Base-by-base conservation (phyloP, 2,113 vertebrate species). In the Catharus minimus region DNA sequence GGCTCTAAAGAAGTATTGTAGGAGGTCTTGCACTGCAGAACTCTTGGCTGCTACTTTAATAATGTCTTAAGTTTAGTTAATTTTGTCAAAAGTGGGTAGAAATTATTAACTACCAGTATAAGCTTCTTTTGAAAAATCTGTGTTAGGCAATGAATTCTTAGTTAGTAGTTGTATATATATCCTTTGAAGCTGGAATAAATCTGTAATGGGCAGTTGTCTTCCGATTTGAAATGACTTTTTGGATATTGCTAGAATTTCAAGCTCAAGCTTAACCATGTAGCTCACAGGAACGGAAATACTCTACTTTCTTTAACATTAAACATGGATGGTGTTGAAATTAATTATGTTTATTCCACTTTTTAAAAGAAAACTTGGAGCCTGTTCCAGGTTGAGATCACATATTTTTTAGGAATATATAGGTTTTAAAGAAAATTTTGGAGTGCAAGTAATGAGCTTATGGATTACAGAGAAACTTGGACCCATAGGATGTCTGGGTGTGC, bases 291-390 rank as follows among this genome's bases (percentile, higher is more conserved):
- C 52, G n/a, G 76, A 95, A 86, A 36, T 32, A 74, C 75, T 95
- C 65, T 58, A n/a, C 38, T 79, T 95, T 96, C 56, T 88, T 90
- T 88, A 92, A 95, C 85, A 72, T 95, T 92, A 95, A 95, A 89
- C 46, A 87, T 82, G 38, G 49, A 82, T 55, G 47, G 56, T 38
- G 28, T 92, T 93, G 67, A 95, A 95, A 96, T 95, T 46, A 95
- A 93, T 96, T 94, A 85, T 93, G 88, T 94, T 96, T 97, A 96
- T 96, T 94, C 62, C 50, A 88, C 64, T 95, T 92, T 76, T 92
- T 97, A 94, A 95, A 95, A 92, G 79, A 95, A 96, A 96, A 84
- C 56, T 82, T 94, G 75, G 86, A 96, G 10, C 46, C 50, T 57
- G 23, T 86, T 96, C 57, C 58, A 88, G 56, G 71, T 93, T 91